Evolutionary conservation across 1,140 invertebrate species (phyloP), one percentile per base, ranked within the genome.

Genomic region (Drosophila kikkawai): DNA sequence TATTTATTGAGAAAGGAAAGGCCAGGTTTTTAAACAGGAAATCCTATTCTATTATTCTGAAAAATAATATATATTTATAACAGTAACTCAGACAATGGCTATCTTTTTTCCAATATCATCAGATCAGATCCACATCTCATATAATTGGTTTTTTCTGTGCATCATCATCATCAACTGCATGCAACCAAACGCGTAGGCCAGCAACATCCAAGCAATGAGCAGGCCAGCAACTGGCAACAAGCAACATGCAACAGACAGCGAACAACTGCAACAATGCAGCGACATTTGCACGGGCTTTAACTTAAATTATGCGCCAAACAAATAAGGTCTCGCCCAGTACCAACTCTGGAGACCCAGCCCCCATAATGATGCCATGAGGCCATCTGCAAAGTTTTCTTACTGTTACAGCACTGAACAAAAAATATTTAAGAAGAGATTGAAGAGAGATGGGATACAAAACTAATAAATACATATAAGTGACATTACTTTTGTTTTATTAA

Each of bases 221-320:
- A 34, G 32, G 39, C 32, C 29, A 17, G 61, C 32, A 53, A 39
- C 63, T 22, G 61, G 61, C 61, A 44, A 36, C 64, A 19, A 19
- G 77, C 75, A 79, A 69, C 79, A 70, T 79, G 76, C 76, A 75
- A 51, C 59, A 42, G 53, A 34, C 51, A 71, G 45, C 50, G 15
- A 66, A 70, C 64, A 67, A 83, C 69, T 67, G 79, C 66, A 82
- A 82, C 63, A 79, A 83, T 79, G 42, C 67, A 34, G 79, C 82
- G 82, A 84, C 82, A 84, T 85, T 77, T 83, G 76, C 65, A 50
- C 58, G 57, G 61, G 58, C 77, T 79, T 83, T 80, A 71, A 77
- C 82, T 85, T 84, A 85, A 84, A 84, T 85, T 81, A 84, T 84
- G 82, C 78, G 74, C 67, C 82, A 84, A 84, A 77, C 73, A 84